phyloP scores from a whole-genome alignment of 2,797 vertebrate genomes.

The Zenarchopterus dispar region DNA sequence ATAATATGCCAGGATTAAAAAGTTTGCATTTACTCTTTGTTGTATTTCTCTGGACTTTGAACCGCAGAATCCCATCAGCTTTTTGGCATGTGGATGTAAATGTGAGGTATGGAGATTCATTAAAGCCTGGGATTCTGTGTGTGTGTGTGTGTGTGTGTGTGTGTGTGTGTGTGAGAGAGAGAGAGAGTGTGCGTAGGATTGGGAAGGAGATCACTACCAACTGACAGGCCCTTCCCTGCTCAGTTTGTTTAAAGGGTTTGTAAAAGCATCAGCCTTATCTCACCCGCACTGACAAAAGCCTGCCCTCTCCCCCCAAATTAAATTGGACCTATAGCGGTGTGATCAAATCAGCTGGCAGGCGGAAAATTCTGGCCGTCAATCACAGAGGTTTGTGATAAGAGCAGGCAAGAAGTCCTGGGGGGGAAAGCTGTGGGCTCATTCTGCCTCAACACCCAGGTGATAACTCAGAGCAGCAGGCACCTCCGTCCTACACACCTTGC shows the following conservation, averaged over 20 bases:
- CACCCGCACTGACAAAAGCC: slow-evolving; percentile 83
- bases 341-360: slow-evolving; percentile 86
- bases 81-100: slow-evolving; percentile 73
- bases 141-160: slow-evolving; percentile 23
- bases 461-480: slow-evolving; percentile 79
- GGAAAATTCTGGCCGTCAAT: slow-evolving; percentile 86
- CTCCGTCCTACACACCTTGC: slow-evolving; percentile 68
- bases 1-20: not conserved
- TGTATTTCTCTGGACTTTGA: slow-evolving; percentile 32
- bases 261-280: slow-evolving; percentile 87
- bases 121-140: slow-evolving; percentile 49
- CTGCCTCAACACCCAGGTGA: slow-evolving; percentile 77
- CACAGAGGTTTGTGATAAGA: slow-evolving; percentile 83
- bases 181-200: no score
- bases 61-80: slow-evolving; percentile 40
- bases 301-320: slow-evolving; percentile 85
- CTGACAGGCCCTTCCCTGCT: slow-evolving; percentile 80
- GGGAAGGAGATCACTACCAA: slow-evolving; percentile 76
- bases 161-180: slow-evolving; percentile 26
- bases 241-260: slow-evolving; percentile 86
- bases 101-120: slow-evolving; percentile 76
- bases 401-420: slow-evolving; percentile 73
- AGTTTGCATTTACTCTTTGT: slow-evolving; percentile 15
- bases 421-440: slow-evolving; percentile 81
- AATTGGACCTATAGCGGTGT: slow-evolving; percentile 84